Conservation (phyloP, 2,113 vertebrate species). For the Dromas ardeola region DNA sequence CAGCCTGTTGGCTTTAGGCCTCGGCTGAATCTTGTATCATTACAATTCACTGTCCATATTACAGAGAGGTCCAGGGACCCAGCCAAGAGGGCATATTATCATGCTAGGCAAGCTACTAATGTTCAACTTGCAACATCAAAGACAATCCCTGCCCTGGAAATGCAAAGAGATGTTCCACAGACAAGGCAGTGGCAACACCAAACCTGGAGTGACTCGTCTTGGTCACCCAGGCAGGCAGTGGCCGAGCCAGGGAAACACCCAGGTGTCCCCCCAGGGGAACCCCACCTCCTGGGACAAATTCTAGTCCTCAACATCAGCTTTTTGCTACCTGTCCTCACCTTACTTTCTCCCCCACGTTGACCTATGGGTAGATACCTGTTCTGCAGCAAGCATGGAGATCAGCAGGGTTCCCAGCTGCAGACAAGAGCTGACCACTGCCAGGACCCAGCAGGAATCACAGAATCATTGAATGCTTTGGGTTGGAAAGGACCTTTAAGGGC, state of each 20-base stretch:
- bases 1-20: background rate
- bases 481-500: background rate
- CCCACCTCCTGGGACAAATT: background rate
- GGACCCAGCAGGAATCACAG: background rate
- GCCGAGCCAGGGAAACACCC: background rate
- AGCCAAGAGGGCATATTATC: background rate
- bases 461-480: rapidly evolving
- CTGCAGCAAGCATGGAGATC: background rate
- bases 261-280: background rate
- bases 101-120: background rate
- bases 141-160: background rate
- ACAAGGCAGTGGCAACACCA: background rate
- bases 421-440: background rate
- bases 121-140: background rate
- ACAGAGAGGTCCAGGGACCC: background rate
- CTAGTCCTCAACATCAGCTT: background rate
- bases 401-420: background rate
- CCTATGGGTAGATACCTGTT: background rate
- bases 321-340: background rate
- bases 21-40: background rate
- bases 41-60: background rate
- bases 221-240: background rate
- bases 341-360: background rate
- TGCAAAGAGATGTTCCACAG: background rate
- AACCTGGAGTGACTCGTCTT: background rate